These are phyloP conservation scores for Baryphthengus martii DNA, from an alignment of 2,113 vertebrate species.

Conservation along the genomic window DNA sequence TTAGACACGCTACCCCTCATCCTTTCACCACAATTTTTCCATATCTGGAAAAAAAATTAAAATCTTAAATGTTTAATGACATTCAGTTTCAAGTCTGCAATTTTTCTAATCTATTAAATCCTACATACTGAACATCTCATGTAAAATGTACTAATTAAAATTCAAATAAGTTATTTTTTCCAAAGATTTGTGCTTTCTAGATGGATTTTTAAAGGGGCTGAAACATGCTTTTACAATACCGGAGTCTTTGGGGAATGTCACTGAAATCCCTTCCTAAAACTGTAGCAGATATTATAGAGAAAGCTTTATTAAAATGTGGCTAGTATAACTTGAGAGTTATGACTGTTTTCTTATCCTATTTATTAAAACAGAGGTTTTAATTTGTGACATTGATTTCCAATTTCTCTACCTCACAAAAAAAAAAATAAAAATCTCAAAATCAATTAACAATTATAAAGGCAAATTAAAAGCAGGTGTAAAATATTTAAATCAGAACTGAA, in stretches of 20 bases:
- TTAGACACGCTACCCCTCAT: rapidly evolving
- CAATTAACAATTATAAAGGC: neutral
- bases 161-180: neutral
- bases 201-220: neutral
- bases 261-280: neutral
- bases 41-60: neutral
- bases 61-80: neutral
- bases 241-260: neutral
- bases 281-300: neutral
- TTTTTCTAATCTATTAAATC: neutral
- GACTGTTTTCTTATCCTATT: neutral
- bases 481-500: neutral
- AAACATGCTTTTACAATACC: neutral
- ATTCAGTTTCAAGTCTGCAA: neutral
- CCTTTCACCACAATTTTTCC: neutral
- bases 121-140: neutral
- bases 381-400: neutral
- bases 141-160: neutral
- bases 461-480: neutral
- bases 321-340: neutral
- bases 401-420: neutral
- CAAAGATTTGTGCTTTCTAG: neutral
- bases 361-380: neutral
- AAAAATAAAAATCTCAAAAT: neutral
- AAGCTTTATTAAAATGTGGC: neutral